Base-by-base conservation (phyloP, 2,113 vertebrate genomes). In the Archocentrus centrarchus region DNA sequence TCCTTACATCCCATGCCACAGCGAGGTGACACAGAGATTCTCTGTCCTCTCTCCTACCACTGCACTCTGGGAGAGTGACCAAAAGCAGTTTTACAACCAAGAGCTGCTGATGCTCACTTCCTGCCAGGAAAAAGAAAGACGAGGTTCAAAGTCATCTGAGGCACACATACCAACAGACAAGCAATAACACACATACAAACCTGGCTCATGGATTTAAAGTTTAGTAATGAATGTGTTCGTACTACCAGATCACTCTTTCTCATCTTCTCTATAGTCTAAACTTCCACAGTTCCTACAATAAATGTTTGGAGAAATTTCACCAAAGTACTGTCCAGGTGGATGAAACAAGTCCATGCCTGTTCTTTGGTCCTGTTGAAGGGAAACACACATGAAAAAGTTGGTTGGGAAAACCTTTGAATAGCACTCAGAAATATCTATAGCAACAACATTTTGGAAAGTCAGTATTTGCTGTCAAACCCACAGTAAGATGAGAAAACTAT, bases 41-140 rank as follows among this genome's bases (percentile, higher is more conserved):
- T 93, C 91, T 93, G 93, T 94, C 89, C 91, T 91, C 90, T 80
- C 44, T 66, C 76, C 84, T 41, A 55, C 85, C 87, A 17, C 30
- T 84, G 86, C 88, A 87, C 58, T 79, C 91, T 87, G 93, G 93
- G 93, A 93, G 50, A 80, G 80, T 27, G 22, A 93, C 90, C 93
- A 93, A 92, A 89, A 92, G 78, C 83, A 86, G 91, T 92, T 94
- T 93, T 92, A 90, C 64, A 57, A 93, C 75, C 85, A 47, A 86
- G 89, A 88, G 90, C 89, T 75, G 83, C 84, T 60, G 92, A 91
- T 35, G 60, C 80, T 86, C 87, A 85, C 91, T 94, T 93, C 93
- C 93, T 94, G 93, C 92, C 90, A 89, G 88, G 88, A 88, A 68
- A 47, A 77, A 80, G 79, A 75, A 77, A 89, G 84, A 79, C 18